A percentile compares a stretch with the other conserved stretches of the same genome.
Evolutionary conservation across 2,888 invertebrate genomes (phyloP).

Genomic region (Apodemia duryi): DNA sequence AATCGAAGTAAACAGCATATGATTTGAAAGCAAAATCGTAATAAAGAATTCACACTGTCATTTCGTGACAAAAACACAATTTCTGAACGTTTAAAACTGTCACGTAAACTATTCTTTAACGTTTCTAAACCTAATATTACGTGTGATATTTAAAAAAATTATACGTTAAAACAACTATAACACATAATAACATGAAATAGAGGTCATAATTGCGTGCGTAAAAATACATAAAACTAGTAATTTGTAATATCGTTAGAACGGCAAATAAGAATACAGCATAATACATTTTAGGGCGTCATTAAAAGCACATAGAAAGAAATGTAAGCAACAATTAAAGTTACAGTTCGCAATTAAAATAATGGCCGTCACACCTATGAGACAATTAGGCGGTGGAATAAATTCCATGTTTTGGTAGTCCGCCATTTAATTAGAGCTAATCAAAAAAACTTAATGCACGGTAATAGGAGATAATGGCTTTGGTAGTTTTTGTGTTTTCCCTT

Average conservation of each 20-base stretch:
- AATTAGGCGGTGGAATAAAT: constrained; percentile 70
- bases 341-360: constrained; percentile 75
- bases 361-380: constrained; percentile 76
- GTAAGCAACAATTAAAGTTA: constrained; percentile 60
- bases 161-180: constrained; percentile 16
- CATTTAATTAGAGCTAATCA: constrained; percentile 55
- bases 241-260: constrained; percentile 28
- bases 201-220: constrained; percentile 16
- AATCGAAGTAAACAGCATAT: constrained; percentile 21
- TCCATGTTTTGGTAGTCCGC: constrained; percentile 56
- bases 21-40: constrained; percentile 15
- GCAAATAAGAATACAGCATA: constrained; percentile 35
- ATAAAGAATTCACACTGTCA: constrained; percentile 32
- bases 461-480: constrained; percentile 35
- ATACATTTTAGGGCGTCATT: constrained; percentile 40
- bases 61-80: constrained; percentile 34
- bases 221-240: constrained; percentile 22
- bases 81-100: constrained; percentile 29
- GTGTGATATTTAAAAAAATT: constrained; percentile 18
- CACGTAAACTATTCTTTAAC: constrained; percentile 31
- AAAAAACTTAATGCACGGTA: constrained; percentile 52
- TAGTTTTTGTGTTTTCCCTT: constrained; percentile 12
- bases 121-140: constrained; percentile 29
- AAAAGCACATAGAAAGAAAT: constrained; percentile 58
- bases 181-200: constrained; percentile 10